Conservation (phyloP, 1,140 invertebrate genomes). For the Mizuhopecten yessoensis region DNA sequence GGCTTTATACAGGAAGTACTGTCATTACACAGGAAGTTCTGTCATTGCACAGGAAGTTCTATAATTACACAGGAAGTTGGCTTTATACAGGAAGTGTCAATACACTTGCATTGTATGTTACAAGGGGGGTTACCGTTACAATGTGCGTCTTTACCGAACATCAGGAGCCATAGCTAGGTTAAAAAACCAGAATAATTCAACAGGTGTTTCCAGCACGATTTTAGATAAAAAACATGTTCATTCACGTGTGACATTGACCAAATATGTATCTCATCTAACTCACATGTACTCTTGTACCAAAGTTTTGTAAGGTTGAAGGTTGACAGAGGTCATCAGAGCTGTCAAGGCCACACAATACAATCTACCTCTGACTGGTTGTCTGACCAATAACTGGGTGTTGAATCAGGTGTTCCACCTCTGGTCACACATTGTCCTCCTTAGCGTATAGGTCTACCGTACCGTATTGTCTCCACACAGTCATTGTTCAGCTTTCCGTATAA, state of each 20-base stretch:
- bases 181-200: too few relatives aligned
- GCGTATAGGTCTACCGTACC: too few relatives aligned
- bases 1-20: neutral
- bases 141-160: too few relatives aligned
- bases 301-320: neutral
- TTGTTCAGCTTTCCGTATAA: too few relatives aligned
- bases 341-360: neutral
- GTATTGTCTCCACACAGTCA: too few relatives aligned
- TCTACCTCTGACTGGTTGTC: too few relatives aligned
- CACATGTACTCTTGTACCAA: neutral
- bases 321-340: neutral
- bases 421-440: too few relatives aligned
- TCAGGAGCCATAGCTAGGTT: too few relatives aligned
- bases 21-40: neutral
- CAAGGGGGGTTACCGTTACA: neutral
- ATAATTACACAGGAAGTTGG: neutral
- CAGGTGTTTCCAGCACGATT: too few relatives aligned
- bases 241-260: neutral
- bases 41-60: neutral
- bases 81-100: neutral
- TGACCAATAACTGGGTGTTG: too few relatives aligned
- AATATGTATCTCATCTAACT: neutral
- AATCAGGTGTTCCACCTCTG: too few relatives aligned
- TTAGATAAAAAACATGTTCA: neutral
- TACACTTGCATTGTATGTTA: neutral